Evolutionary conservation across 1,140 invertebrate species (phyloP), one percentile per base, ranked within the genome.

Genomic region (Mizuhopecten yessoensis): DNA sequence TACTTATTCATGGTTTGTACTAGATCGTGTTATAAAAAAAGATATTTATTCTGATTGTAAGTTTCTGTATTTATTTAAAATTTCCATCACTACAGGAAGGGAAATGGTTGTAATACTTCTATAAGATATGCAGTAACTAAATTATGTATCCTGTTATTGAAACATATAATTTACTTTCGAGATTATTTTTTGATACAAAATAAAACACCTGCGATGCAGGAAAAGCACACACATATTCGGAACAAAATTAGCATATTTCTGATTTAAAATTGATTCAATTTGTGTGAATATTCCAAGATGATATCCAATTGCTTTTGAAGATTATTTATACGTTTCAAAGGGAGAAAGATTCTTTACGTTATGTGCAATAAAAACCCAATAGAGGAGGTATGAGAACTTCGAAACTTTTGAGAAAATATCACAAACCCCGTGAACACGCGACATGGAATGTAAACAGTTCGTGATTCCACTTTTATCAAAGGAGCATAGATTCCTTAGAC

Each of bases 261-360:
- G 57, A 75, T 75, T 75, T 75, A 75, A 75, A 75, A 75, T 75
- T 75, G 23, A 75, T 75, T 75, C 57, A 75, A 75, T 75, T 75
- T 75, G 23, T 75, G 57, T 75, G 57, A 75, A 75, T 75, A 75
- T 75, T 75, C 57, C 57, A 75, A n/a, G 57, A 75, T 75, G 57
- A 29, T 75, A 75, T 75, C 57, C 57, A 75, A 75, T 75, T 75
- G 57, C 57, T 75, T 75, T 75, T 75, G 57, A 75, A 29, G 57
- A 75, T 75, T 75, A 75, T 75, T 75, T 75, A 75, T 75, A 75
- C 57, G 57, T 75, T 75, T 75, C 57, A 29, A 75, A 75, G 57
- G 57, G 57, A 75, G 57, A 3, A 29, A 13, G 20, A 75, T 75
- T 75, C 57, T 75, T 75, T 75, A 75, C 23, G n/a, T 75, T 75